These are phyloP conservation scores for Neofelis nebulosa DNA, from an alignment of 2,113 vertebrate species.

Conservation along the genomic window DNA sequence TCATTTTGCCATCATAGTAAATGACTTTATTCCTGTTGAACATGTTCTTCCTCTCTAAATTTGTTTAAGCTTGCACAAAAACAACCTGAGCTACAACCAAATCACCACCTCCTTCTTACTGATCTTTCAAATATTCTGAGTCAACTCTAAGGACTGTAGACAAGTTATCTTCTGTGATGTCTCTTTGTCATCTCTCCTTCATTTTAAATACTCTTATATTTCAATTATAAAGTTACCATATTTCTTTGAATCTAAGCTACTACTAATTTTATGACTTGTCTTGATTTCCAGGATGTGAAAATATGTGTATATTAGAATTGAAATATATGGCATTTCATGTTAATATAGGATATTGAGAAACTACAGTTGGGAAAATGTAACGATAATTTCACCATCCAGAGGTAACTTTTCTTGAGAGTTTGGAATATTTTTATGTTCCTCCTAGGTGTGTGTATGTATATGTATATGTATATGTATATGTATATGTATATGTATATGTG, in stretches of 20 bases:
- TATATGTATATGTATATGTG: too few relatives aligned
- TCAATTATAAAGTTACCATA: not conserved
- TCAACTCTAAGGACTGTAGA: not conserved
- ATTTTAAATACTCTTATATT: not conserved
- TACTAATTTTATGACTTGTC: not conserved
- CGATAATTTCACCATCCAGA: not conserved
- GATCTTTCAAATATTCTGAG: not conserved
- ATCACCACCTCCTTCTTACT: not conserved
- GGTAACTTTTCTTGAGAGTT: not conserved
- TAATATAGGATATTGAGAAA: not conserved
- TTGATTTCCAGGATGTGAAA: not conserved
- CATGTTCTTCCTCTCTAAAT: not conserved
- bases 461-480: too few relatives aligned
- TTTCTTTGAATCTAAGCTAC: not conserved
- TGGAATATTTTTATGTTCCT: not conserved
- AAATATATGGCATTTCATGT: not conserved
- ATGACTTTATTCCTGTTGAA: not conserved
- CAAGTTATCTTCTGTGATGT: not conserved
- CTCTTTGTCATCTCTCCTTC: not conserved
- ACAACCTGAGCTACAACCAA: not conserved
- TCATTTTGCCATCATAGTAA: not conserved
- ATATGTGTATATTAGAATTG: not conserved
- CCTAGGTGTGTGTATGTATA: not conserved
- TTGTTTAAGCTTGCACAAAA: not conserved
- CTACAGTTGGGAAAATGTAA: not conserved